Conservation (phyloP, 2,113 vertebrate genomes). For the Ciconia maguari region DNA sequence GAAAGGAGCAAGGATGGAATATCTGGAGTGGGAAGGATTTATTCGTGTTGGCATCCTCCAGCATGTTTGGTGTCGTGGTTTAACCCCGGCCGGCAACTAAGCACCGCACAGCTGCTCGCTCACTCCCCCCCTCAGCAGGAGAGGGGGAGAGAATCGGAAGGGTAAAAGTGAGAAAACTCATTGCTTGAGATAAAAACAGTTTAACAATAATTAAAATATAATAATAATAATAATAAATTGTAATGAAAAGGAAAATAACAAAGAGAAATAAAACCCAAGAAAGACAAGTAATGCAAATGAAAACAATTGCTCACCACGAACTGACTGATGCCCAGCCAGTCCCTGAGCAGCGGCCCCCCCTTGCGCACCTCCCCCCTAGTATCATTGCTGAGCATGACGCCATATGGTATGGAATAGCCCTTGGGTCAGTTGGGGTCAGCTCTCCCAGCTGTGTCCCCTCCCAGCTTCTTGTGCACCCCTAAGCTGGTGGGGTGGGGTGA, state of each 20-base stretch:
- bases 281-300: not conserved
- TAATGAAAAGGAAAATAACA: not conserved
- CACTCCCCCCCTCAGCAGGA: no score
- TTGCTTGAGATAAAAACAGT: not conserved
- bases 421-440: not conserved
- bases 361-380: not conserved
- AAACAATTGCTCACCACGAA: not conserved
- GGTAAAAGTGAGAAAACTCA: no score
- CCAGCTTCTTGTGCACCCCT: not conserved
- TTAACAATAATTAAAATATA: not conserved
- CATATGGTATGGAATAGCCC: not conserved
- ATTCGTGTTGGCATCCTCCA: not conserved
- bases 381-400: not conserved
- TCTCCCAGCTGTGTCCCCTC: not conserved
- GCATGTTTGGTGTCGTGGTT: not conserved
- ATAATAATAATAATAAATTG: no score
- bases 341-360: not conserved
- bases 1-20: not conserved
- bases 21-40: not conserved
- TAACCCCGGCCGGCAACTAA: not conserved
- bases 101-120: not conserved
- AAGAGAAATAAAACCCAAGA: not conserved
- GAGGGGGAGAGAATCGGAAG: no score
- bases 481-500: not conserved
- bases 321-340: not conserved